Conservation (phyloP, 1,140 invertebrate species). For the Brachionus manjavacas region DNA sequence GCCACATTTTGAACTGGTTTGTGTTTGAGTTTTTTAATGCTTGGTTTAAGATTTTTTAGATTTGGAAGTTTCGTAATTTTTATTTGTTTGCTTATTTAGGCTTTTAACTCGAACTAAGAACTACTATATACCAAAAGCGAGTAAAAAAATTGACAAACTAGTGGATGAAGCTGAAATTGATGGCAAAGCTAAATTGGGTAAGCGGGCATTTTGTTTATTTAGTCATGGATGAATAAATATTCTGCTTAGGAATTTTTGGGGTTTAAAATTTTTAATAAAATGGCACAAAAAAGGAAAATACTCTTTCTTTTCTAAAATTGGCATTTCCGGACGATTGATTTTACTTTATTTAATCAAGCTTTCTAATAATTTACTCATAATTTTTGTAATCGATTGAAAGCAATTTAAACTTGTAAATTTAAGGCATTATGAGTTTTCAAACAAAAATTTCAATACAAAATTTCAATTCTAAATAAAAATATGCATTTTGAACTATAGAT, state of each 20-base stretch:
- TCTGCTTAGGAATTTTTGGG: neutral
- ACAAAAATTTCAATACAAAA: no score
- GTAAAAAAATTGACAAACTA: neutral
- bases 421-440: no score
- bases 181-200: neutral
- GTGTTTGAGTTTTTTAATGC: neutral
- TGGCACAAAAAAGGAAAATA: no score
- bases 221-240: neutral
- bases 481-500: no score
- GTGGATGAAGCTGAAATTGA: neutral
- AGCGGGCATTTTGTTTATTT: neutral
- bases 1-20: neutral
- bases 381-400: no score
- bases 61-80: neutral
- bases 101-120: neutral
- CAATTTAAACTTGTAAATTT: no score
- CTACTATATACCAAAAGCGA: conserved; percentile 4
- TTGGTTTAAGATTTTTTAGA: neutral
- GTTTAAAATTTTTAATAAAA: no score
- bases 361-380: no score
- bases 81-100: neutral
- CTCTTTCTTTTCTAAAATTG: no score
- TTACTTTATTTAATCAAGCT: no score
- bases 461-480: no score
- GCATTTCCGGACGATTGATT: no score